phyloP scores from a whole-genome alignment of 2,113 vertebrate genomes.

The western clawed frog (Xenopus tropicalis) region DNA sequence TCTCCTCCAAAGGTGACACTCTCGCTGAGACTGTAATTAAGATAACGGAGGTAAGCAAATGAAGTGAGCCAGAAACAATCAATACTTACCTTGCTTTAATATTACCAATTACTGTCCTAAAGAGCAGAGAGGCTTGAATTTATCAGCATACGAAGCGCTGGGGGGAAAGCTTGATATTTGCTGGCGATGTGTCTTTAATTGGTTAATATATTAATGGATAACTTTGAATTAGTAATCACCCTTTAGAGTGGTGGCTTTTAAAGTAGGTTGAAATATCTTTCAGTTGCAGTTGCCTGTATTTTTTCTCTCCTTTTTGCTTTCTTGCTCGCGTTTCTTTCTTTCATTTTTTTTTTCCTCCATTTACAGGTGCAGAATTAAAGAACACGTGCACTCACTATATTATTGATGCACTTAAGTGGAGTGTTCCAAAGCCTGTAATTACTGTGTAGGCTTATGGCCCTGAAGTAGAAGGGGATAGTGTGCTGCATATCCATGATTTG shows the following conservation, averaged over 20 bases:
- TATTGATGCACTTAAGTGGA: conserved; percentile 93
- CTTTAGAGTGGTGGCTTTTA: conserved; percentile 46
- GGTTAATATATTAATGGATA: conserved; percentile 46
- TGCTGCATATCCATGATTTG: conserved; percentile 82
- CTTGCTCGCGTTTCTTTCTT: conserved; percentile 54
- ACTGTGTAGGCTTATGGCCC: conserved; percentile 84
- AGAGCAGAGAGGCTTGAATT: conserved; percentile 53
- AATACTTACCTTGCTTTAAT: conserved; percentile 55
- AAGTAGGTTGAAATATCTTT: conserved; percentile 58
- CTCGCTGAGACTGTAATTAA: conserved; percentile 64
- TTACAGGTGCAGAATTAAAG: conserved; percentile 87
- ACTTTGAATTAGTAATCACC: conserved; percentile 49
- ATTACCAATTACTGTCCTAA: conserved; percentile 59
- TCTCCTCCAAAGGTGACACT: conserved; percentile 56
- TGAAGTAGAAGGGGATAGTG: conserved; percentile 83
- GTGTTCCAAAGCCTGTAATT: conserved; percentile 92
- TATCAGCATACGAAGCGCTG: conserved; percentile 48
- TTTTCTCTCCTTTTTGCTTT: conserved; percentile 54
- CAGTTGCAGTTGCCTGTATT: conserved; percentile 46
- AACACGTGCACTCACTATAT: conserved; percentile 81
- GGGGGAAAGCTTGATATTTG: conserved; percentile 44
- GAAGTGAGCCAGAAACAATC: conserved; percentile 58
- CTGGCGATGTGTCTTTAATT: conserved; percentile 39
- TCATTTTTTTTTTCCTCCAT: conserved; percentile 57
- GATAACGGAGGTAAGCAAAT: conserved; percentile 60